Evolutionary conservation across 1,140 invertebrate genomes (phyloP), one percentile per base, ranked within the genome.

Genomic region (Bombyx mandarina): DNA sequence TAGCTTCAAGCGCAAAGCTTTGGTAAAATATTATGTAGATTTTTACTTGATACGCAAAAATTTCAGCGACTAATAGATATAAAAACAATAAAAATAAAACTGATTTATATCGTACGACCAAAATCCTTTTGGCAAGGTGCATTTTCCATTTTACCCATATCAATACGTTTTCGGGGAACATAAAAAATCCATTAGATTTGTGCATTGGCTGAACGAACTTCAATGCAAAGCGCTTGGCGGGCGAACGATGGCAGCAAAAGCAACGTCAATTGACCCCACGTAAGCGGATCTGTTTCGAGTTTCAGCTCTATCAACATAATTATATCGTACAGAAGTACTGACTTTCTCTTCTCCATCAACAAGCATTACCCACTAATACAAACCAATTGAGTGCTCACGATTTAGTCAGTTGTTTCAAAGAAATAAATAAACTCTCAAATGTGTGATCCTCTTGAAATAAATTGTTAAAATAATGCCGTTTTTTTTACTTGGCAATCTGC

Each of bases 181-280:
- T 73, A 77, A 74, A 74, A 77, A 77, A 64, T 71, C 74, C 69
- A 77, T 72, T 74, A 77, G 71, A 72, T 77, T 71, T 74, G 67
- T 73, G 70, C 68, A 71, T 66, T 65, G 63, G 62, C 68, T 57
- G 61, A 65, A 67, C 61, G 56, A 67, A 58, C 48, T 56, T 45
- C 56, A 52, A 61, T 52, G 60, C 47, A 61, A 56, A 54, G 60
- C 58, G 47, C 44, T 54, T 12, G 26, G 56, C 44, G 62, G 51
- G 47, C 56, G 22, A 43, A 22, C 35, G 42, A 18, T 46, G 42
- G 54, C 57, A 56, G 22, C 60, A 43, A 56, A 45, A 57, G 54
- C n/a, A 54, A 49, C 58, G 50, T 50, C 61, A 65, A 62, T 65
- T 73, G 66, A 69, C 65, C 68, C 68, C 68, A 62, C 55, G 60